phyloP scores from a whole-genome alignment of 2,113 vertebrate genomes.

The Heterotilapia buettikoferi region DNA sequence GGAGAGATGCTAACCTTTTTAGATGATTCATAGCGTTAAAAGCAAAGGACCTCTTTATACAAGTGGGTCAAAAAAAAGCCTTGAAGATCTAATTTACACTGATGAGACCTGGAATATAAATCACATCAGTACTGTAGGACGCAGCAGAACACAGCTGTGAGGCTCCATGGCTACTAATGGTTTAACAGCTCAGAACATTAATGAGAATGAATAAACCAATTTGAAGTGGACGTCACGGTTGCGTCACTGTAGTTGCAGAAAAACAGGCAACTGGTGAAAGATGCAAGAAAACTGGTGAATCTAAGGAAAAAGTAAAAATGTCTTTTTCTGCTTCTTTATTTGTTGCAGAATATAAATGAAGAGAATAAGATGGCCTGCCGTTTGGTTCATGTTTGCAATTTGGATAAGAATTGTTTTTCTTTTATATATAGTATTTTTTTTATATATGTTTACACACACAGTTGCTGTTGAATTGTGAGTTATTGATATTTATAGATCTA shows the following conservation, averaged over 20 bases:
- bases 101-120: neutral
- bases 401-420: neutral
- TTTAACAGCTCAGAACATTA: neutral
- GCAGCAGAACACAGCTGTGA: neutral
- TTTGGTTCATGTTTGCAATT: neutral
- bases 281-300: neutral
- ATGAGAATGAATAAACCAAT: neutral
- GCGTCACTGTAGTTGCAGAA: neutral
- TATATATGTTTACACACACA: neutral
- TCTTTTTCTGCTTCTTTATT: neutral
- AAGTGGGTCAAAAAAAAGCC: constrained; percentile 2
- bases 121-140: neutral
- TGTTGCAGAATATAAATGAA: neutral
- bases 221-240: neutral
- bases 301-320: neutral
- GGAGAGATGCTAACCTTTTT: neutral
- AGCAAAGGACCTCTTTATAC: neutral
- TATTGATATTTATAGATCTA: neutral
- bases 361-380: neutral
- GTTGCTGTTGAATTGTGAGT: fast-evolving
- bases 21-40: neutral
- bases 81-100: constrained; percentile 1
- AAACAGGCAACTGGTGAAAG: neutral
- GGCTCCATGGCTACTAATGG: neutral
- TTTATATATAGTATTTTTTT: fast-evolving